phyloP scores from a whole-genome alignment of 2,888 invertebrate species.

The Dynastes maya region DNA sequence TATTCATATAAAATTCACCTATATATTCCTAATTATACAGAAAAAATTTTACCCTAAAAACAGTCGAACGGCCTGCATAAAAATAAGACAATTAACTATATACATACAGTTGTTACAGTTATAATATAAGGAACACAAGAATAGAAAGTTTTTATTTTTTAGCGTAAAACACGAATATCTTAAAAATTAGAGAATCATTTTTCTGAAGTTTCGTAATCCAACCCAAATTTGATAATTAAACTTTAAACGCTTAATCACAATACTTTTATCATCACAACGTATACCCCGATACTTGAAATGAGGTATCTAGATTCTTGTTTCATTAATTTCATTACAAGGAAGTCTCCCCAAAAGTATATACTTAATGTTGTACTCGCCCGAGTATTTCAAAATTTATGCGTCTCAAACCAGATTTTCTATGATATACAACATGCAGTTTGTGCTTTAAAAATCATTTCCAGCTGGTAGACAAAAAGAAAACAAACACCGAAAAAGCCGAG shows the following conservation, averaged over 20 bases:
- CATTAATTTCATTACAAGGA: slow-evolving; percentile 23
- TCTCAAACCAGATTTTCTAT: slow-evolving; percentile 24
- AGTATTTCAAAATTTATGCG: neutral
- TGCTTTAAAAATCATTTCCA: slow-evolving; percentile 50
- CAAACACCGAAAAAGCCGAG: slow-evolving; percentile 53
- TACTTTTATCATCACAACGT: slow-evolving; percentile 29
- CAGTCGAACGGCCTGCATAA: too few relatives aligned
- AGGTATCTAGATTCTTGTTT: neutral
- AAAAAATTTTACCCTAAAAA: too few relatives aligned
- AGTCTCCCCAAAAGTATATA: slow-evolving; percentile 1
- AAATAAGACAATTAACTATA: too few relatives aligned
- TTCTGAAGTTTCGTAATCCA: too few relatives aligned
- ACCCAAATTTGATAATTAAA: too few relatives aligned
- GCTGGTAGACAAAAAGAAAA: slow-evolving; percentile 54
- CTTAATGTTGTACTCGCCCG: neutral
- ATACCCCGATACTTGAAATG: neutral
- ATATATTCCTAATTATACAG: too few relatives aligned
- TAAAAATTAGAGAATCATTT: neutral
- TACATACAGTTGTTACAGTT: too few relatives aligned
- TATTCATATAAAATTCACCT: too few relatives aligned
- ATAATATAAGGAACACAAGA: too few relatives aligned
- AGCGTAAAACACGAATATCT: too few relatives aligned
- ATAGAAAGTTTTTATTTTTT: too few relatives aligned
- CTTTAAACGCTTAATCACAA: too few relatives aligned
- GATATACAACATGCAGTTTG: slow-evolving; percentile 5